These are phyloP conservation scores for Benthosema pterotum DNA, from an alignment of 2,797 vertebrate genomes.

Conservation along the genomic window DNA sequence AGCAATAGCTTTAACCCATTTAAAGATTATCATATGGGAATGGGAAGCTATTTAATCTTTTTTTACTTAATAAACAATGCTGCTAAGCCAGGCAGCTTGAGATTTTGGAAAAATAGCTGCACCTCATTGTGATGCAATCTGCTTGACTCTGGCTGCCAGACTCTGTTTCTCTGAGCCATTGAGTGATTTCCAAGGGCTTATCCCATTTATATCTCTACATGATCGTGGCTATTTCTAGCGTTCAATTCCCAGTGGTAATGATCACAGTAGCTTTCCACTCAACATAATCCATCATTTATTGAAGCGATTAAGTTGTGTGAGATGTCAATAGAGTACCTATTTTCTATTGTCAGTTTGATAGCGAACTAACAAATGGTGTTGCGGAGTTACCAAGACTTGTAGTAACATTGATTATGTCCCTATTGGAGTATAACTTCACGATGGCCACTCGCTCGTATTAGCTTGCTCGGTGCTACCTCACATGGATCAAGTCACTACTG, in stretches of 20 bases:
- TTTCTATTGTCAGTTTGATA: background rate
- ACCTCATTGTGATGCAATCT: constrained; percentile 50
- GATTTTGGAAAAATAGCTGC: constrained; percentile 46
- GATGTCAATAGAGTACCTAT: background rate
- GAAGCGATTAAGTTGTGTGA: background rate
- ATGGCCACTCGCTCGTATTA: too few relatives aligned
- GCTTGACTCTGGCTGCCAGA: constrained; percentile 45
- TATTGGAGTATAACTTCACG: constrained; percentile 1
- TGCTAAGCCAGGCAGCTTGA: constrained; percentile 30
- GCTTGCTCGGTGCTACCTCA: too few relatives aligned
- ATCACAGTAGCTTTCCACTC: constrained; percentile 14
- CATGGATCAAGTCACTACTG: too few relatives aligned
- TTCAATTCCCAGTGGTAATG: constrained; percentile 19
- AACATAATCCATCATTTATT: background rate
- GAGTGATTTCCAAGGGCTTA: constrained; percentile 60
- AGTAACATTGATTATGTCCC: constrained; percentile 63
- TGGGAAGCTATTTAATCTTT: constrained; percentile 51
- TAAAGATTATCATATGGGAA: too few relatives aligned
- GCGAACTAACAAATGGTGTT: background rate
- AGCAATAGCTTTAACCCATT: too few relatives aligned
- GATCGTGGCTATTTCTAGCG: constrained; percentile 28
- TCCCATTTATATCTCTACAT: constrained; percentile 37
- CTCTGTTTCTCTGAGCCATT: constrained; percentile 50
- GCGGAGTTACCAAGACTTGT: constrained; percentile 16
- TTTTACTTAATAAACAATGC: constrained; percentile 59